Conservation (phyloP, 2,888 invertebrate genomes). For the Sisyra nigra region DNA sequence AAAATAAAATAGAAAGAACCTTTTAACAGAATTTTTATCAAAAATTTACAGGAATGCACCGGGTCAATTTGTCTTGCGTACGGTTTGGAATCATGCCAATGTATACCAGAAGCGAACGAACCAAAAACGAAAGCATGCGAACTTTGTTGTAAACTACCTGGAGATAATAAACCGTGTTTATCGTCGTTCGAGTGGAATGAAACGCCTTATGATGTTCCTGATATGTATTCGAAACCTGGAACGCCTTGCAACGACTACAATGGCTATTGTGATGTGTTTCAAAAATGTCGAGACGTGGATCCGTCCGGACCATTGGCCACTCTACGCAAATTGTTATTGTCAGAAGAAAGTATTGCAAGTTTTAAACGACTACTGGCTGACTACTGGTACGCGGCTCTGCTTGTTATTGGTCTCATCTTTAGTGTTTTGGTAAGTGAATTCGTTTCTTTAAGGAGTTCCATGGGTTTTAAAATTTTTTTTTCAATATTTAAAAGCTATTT, state of each 20-base stretch:
- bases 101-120: slow-evolving; percentile 63
- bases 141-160: slow-evolving; percentile 78
- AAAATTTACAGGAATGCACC: slow-evolving; percentile 62
- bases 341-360: slow-evolving; percentile 78
- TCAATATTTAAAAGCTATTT: no score
- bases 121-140: slow-evolving; percentile 78
- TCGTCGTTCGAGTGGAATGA: slow-evolving; percentile 87
- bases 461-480: no score
- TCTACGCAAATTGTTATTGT: slow-evolving; percentile 66
- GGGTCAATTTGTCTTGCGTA: slow-evolving; percentile 96
- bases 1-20: no score
- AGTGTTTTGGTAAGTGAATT: slow-evolving; percentile 61
- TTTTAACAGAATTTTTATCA: no score
- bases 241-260: slow-evolving; percentile 90
- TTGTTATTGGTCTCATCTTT: slow-evolving; percentile 56
- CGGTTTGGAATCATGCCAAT: slow-evolving; percentile 91
- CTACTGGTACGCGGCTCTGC: slow-evolving; percentile 81
- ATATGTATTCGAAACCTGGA: slow-evolving; percentile 85
- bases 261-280: slow-evolving; percentile 61
- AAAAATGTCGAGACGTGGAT: slow-evolving; percentile 79
- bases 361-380: slow-evolving; percentile 75
- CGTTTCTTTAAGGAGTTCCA: no score
- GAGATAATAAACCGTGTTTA: slow-evolving; percentile 64
- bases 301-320: slow-evolving; percentile 86
- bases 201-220: slow-evolving; percentile 78